Base-by-base conservation (phyloP, 2,113 vertebrate genomes). In the Oreochromis aureus region DNA sequence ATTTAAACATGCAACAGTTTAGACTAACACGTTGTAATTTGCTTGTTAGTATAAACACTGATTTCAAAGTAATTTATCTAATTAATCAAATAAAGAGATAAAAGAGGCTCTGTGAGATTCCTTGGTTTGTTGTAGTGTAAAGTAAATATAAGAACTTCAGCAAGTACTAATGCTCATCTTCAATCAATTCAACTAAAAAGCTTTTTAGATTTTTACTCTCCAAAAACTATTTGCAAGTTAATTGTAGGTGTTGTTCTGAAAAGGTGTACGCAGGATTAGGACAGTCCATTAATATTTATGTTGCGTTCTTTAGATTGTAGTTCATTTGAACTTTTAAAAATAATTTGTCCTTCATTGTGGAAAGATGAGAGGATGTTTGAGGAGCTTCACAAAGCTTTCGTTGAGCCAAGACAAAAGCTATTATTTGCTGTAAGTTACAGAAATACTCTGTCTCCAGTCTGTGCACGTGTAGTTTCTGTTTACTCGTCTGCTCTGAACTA, bases 401-500 rank as follows among this genome's bases (percentile, higher is more conserved):
- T 7, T 63, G 24, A 54, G 59, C 71, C 51, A 54, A 82, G 30
- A 19, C n/a, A 82, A 89, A 84, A 81, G 69, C 32, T 59, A 63
- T 39, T 53, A 71, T 81, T 83, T 82, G 51, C 59, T 81, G 32
- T 56, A 58, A 88, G 30, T 83, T 51, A 80, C 78, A 82, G 63
- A 10, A 86, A 69, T 41, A 41, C 9, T 78, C 10, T 59, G 39
- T 83, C 84, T 80, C 22, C 86, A 78, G 78, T 80, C 32, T 66
- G 39, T 66, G 41, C 78, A 73, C 80, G 18, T 89, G 56, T 80
- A 58, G 55, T 84, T 89, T 82, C 22, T 83, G 76, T 89, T 86
- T 84, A 73, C 36, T 71, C 69, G 36, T 92, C 73, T 90, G 71
- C 87, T 89, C 90, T 88, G 83, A 48, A 36, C 63, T 89, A 46